These are phyloP conservation scores for Atherinosoma microstoma DNA, from an alignment of 2,797 vertebrate genomes.

Conservation along the genomic window DNA sequence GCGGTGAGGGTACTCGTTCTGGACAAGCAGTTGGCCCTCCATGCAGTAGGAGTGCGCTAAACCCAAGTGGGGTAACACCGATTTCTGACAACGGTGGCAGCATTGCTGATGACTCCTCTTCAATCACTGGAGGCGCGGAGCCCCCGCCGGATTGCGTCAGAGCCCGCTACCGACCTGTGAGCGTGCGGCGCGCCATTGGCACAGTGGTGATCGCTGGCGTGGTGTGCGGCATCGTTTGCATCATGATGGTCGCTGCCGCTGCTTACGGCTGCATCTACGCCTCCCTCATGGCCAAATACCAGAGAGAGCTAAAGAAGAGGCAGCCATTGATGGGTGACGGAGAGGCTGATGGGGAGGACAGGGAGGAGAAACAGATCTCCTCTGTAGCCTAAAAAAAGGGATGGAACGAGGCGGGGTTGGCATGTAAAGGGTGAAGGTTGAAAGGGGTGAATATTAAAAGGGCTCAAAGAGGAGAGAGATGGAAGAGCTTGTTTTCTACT, in stretches of 20 bases:
- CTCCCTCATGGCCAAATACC: slow-evolving; percentile 98
- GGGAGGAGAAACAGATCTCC: slow-evolving; percentile 96
- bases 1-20: slow-evolving; percentile 72
- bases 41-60: slow-evolving; percentile 75
- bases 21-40: slow-evolving; percentile 78
- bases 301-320: slow-evolving; percentile 96
- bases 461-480: slow-evolving; percentile 73
- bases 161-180: slow-evolving; percentile 91
- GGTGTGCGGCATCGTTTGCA: slow-evolving; percentile 96
- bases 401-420: slow-evolving; percentile 48
- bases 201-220: slow-evolving; percentile 97
- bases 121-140: slow-evolving; percentile 67
- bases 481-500: slow-evolving; percentile 54
- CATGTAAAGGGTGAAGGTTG: slow-evolving; percentile 63
- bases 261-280: slow-evolving; percentile 98
- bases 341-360: slow-evolving; percentile 84
- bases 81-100: slow-evolving; percentile 62
- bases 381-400: slow-evolving; percentile 90
- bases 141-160: slow-evolving; percentile 90
- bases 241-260: slow-evolving; percentile 99
- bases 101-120: slow-evolving; percentile 54
- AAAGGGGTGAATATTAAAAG: slow-evolving; percentile 61
- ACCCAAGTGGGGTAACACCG: slow-evolving; percentile 67
- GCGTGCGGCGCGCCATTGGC: slow-evolving; percentile 95
- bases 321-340: slow-evolving; percentile 96